Base-by-base conservation (phyloP, 2,888 invertebrate species). In the Dyspetes luteomarginatus region DNA sequence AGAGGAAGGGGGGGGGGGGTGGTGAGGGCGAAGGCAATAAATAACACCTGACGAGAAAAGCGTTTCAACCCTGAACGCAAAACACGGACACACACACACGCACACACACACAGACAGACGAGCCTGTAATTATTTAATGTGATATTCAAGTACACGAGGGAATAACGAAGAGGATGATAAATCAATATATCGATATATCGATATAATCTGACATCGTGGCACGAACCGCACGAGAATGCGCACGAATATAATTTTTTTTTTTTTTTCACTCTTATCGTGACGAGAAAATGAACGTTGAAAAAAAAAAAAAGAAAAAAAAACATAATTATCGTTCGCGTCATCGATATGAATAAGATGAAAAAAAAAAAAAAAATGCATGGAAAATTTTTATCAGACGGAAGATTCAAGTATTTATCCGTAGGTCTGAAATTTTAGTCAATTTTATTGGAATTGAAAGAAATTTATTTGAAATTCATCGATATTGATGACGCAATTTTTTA, bases 1-100 rank as follows among this genome's bases (percentile, higher is more conserved):
- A 36, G 12, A 4, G 36, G 3, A 12, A 3, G 36, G 36, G 36
- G 0, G 9, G 3, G 36, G 36, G 7, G 36, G 36, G 41, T 17
- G 43, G 0, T 2, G 3, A 12, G 36, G 7, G 36, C 7, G 41
- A 12, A 26, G 24, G 55, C 62, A 7, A 56, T 77, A 55, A 77
- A 77, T 56, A 77, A 56, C 19, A 45, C 30, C 12, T 12, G 69
- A 69, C 60, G 76, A 55, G 52, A 56, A 69, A 69, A 77, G 36
- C 22, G 56, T 69, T 69, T 69, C 28, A 55, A 62, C 68, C 76
- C 68, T 62, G 68, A 69, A 65, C 19, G 45, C 12, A 12, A 26
- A 36, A 52, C 22, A 41, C 41, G 12, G 48, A 52, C 28, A 28
- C 52, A 45, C 15, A 48, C 19, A 5, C 15, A 30, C 19, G 17